phyloP scores from a whole-genome alignment of 2,888 invertebrate species.

The Pammene fasciana region DNA sequence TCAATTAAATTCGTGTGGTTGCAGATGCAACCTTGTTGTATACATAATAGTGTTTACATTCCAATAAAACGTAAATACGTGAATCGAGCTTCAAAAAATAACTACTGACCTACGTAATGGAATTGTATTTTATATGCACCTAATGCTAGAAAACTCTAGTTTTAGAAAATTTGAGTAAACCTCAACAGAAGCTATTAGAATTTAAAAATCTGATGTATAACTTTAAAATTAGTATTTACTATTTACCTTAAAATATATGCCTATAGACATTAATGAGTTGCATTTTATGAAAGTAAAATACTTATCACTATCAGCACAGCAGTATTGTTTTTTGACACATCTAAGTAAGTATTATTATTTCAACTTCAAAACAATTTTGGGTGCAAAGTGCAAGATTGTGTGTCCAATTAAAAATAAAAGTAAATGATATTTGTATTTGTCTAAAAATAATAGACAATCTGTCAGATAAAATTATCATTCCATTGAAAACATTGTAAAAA shows the following conservation, averaged over 20 bases:
- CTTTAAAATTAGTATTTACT: no score
- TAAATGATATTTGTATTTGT: neutral
- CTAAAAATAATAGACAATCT: neutral
- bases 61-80: slow-evolving; percentile 20
- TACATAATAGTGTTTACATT: slow-evolving; percentile 16
- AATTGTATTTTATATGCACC: slow-evolving; percentile 23
- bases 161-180: neutral
- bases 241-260: neutral
- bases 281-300: neutral
- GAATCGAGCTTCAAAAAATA: slow-evolving; percentile 17
- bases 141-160: no score
- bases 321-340: neutral
- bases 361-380: no score
- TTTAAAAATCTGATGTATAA: neutral
- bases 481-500: neutral
- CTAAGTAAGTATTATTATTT: no score
- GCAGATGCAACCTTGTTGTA: neutral
- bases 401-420: no score
- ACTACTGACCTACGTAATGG: neutral
- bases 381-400: no score
- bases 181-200: slow-evolving; percentile 12
- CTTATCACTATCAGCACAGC: neutral
- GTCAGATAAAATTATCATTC: neutral
- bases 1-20: slow-evolving; percentile 4
- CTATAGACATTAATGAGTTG: neutral